These are phyloP conservation scores for Morus bassanus DNA, from an alignment of 2,797 vertebrate genomes.

Conservation along the genomic window DNA sequence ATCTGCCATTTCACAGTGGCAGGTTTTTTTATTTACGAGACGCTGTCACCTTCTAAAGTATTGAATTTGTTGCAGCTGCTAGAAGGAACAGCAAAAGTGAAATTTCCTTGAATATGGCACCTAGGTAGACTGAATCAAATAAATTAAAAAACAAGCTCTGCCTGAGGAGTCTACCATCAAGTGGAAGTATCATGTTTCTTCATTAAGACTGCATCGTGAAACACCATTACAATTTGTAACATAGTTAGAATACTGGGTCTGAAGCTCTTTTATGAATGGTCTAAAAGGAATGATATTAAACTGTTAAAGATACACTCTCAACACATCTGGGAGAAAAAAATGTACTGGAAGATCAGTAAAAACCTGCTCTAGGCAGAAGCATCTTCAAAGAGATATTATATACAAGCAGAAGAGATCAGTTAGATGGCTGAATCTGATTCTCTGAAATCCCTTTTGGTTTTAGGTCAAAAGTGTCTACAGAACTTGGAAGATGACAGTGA, in stretches of 20 bases:
- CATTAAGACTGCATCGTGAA: not conserved
- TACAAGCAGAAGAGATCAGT: not conserved
- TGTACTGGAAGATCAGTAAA: not conserved
- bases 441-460: not conserved
- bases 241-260: not conserved
- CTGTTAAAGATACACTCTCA: not conserved
- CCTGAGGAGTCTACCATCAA: not conserved
- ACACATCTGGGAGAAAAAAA: not conserved
- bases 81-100: not conserved
- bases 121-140: not conserved
- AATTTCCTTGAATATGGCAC: not conserved
- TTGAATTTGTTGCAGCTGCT: not conserved
- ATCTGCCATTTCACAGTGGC: not conserved
- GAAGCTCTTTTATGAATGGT: not conserved
- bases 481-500: not conserved
- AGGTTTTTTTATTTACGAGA: not conserved
- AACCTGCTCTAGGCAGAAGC: not conserved
- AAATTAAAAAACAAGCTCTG: not conserved
- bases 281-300: not conserved
- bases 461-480: not conserved
- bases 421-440: not conserved
- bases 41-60: not conserved
- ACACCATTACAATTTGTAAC: not conserved
- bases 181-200: accelerated
- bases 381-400: not conserved